Percentiles rank a stretch among this genome's conserved stretches.
Conservation (phyloP, 2,888 invertebrate species). For the Thereva unica region DNA sequence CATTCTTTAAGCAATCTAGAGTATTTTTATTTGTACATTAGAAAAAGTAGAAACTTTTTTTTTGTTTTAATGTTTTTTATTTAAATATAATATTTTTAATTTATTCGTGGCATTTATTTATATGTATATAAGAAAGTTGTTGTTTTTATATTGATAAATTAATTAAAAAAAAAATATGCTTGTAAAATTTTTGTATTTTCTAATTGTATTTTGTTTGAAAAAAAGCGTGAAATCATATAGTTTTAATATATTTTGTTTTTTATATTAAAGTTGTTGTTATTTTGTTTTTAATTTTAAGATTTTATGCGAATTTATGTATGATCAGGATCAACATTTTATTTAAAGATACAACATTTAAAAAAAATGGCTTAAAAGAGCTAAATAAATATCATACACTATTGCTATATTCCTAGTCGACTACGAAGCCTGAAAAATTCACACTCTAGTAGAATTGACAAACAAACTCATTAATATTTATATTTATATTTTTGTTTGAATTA, state of each 20-base stretch:
- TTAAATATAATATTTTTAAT: constrained; percentile 7
- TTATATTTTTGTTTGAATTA: too few species aligned
- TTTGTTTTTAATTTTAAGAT: neutral
- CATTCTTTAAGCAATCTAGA: neutral
- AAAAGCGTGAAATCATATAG: constrained; percentile 26
- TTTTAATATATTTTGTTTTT: constrained; percentile 33
- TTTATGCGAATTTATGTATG: neutral
- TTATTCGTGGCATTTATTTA: constrained; percentile 33
- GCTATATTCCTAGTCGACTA: too few species aligned
- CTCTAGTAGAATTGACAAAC: too few species aligned
- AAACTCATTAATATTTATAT: too few species aligned
- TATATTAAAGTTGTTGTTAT: constrained; percentile 12
- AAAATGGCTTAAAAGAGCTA: too few species aligned
- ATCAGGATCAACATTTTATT: neutral
- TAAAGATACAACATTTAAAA: too few species aligned
- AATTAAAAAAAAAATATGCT: constrained; percentile 13
- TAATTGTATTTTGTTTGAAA: constrained; percentile 23
- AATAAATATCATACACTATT: too few species aligned
- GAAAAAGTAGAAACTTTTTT: constrained; percentile 15
- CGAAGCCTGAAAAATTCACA: too few species aligned
- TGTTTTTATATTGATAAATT: constrained; percentile 26
- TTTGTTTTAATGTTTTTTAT: constrained; percentile 28
- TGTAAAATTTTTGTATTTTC: constrained; percentile 23
- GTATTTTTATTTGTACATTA: constrained; percentile 4
- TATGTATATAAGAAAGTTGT: constrained; percentile 33